Conservation (phyloP, 2,888 invertebrate species). For the Branchellion lobata region DNA sequence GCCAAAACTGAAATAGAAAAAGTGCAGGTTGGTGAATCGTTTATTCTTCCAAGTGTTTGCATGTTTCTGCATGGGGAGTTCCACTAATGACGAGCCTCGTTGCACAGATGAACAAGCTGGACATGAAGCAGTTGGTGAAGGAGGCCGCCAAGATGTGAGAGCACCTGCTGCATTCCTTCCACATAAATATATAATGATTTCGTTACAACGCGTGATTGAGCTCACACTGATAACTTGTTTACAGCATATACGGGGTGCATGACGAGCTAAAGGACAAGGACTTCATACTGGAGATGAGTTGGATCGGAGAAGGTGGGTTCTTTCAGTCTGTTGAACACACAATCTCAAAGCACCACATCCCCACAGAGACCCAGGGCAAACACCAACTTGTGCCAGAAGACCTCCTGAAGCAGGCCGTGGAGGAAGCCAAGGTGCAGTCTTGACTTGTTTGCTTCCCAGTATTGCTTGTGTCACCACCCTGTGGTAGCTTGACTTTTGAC, state of each 20-base stretch:
- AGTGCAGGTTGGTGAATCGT: constrained; percentile 71
- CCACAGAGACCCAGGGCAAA: constrained; percentile 69
- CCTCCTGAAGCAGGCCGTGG: constrained; percentile 79
- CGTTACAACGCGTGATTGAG: too few relatives aligned
- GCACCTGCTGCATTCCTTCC: too few relatives aligned
- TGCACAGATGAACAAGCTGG: constrained; percentile 76
- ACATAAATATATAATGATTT: neutral
- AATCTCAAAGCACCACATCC: too few relatives aligned
- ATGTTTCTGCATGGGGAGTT: neutral
- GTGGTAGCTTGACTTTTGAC: too few relatives aligned
- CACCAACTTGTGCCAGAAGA: constrained; percentile 79
- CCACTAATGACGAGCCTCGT: neutral
- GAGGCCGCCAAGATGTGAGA: constrained; percentile 89
- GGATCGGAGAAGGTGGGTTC: constrained; percentile 76
- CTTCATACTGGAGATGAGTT: constrained; percentile 90
- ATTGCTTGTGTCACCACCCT: too few relatives aligned
- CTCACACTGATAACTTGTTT: too few relatives aligned
- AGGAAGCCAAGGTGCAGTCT: constrained; percentile 78
- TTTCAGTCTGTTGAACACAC: too few relatives aligned
- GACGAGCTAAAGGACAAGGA: constrained; percentile 87
- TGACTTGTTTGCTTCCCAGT: constrained; percentile 35
- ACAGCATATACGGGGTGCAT: constrained; percentile 65
- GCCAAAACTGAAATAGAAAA: constrained; percentile 99
- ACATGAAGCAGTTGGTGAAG: constrained; percentile 81
- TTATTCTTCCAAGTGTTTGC: neutral